These are phyloP conservation scores for Homalodisca vitripennis DNA, from an alignment of 1,140 invertebrate genomes.

Conservation along the genomic window DNA sequence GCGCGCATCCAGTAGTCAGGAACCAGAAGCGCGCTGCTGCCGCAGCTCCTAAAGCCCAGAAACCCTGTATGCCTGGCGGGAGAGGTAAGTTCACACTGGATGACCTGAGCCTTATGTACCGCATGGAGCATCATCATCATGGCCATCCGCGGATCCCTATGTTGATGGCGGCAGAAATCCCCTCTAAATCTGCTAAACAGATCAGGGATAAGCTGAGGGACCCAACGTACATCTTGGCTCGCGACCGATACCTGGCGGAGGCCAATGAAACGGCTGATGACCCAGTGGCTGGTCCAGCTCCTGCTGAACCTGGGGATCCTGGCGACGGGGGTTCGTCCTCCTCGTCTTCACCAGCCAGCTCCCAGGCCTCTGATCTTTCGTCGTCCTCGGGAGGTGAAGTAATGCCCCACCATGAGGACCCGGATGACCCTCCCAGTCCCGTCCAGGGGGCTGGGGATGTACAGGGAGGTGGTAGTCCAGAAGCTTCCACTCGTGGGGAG, in stretches of 20 bases:
- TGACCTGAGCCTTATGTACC: background rate
- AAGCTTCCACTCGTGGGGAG: too few species aligned
- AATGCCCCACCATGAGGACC: background rate
- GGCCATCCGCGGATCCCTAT: too few species aligned
- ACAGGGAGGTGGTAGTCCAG: too few species aligned
- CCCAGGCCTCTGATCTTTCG: background rate
- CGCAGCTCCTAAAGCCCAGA: too few species aligned
- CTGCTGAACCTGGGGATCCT: background rate
- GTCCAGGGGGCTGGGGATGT: too few species aligned
- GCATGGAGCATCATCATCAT: background rate
- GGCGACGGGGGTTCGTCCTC: too few species aligned
- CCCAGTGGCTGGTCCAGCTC: background rate
- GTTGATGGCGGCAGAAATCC: too few species aligned
- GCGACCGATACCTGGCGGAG: too few species aligned
- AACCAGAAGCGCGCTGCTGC: background rate
- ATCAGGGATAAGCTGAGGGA: background rate
- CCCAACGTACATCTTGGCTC: background rate
- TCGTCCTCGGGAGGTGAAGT: background rate
- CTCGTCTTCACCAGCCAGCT: background rate
- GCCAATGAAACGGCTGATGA: too few species aligned
- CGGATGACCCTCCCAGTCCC: too few species aligned
- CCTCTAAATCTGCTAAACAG: slow-evolving; percentile 1
- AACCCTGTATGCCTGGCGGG: too few species aligned
- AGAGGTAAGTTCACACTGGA: too few species aligned
- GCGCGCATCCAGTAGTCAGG: background rate